Conservation (phyloP, 1,140 invertebrate species). For the Drosophila mojavensis region DNA sequence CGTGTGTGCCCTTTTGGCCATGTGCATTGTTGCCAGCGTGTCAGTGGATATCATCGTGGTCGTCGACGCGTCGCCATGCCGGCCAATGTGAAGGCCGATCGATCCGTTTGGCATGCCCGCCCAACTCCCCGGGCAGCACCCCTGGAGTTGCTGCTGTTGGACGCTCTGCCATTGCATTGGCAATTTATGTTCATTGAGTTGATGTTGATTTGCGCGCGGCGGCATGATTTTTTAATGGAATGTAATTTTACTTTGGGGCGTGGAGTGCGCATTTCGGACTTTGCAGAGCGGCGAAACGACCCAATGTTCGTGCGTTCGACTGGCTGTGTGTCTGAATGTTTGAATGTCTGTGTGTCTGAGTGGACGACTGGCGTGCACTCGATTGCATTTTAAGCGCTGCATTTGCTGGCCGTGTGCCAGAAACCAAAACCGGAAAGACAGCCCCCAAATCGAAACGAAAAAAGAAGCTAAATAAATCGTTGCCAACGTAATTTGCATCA, state of each 20-base stretch:
- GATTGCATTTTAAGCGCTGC: conserved; percentile 68
- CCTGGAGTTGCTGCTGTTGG: neutral
- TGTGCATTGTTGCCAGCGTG: conserved; percentile 46
- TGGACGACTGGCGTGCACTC: conserved; percentile 57
- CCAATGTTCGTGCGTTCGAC: conserved; percentile 5
- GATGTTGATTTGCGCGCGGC: conserved; percentile 76
- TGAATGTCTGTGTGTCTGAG: conserved; percentile 8
- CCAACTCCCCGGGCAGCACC: conserved; percentile 13
- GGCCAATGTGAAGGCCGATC: conserved; percentile 79
- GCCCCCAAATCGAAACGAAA: conserved; percentile 14
- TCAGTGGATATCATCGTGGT: conserved; percentile 26
- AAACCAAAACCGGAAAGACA: conserved; percentile 43
- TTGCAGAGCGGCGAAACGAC: conserved; percentile 16
- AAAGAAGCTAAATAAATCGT: conserved; percentile 40
- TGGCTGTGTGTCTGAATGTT: neutral
- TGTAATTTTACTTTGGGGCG: conserved; percentile 63
- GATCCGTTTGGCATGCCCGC: conserved; percentile 50
- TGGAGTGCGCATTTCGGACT: conserved; percentile 19
- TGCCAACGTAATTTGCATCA: conserved; percentile 37
- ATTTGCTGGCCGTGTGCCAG: conserved; percentile 64
- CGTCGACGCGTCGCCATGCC: conserved; percentile 52
- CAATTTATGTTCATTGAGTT: conserved; percentile 80
- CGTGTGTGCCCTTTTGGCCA: conserved; percentile 34
- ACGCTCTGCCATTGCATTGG: conserved; percentile 27
- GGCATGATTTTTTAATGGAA: conserved; percentile 80